phyloP scores from a whole-genome alignment of 2,113 vertebrate genomes.

The Microcebus lehilahytsara region DNA sequence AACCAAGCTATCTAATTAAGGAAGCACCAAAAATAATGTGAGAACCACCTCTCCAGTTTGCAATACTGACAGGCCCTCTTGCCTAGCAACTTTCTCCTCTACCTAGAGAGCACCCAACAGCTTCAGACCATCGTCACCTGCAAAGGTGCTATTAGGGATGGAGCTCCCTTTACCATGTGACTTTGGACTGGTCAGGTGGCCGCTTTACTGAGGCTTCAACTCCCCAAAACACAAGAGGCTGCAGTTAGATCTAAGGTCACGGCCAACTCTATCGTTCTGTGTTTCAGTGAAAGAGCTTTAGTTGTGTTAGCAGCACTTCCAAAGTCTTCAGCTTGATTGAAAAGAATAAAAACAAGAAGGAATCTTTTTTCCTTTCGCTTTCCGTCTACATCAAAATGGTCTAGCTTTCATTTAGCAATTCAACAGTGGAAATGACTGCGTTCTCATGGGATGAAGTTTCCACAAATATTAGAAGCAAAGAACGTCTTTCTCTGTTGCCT shows the following conservation, averaged over 20 bases:
- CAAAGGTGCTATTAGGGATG: neutral
- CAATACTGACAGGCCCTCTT: neutral
- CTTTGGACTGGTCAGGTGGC: neutral
- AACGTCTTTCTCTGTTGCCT: neutral
- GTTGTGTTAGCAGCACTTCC: neutral
- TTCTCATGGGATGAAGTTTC: neutral
- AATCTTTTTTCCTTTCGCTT: neutral
- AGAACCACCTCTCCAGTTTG: neutral
- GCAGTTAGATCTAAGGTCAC: neutral
- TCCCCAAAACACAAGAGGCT: neutral
- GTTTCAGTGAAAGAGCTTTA: neutral
- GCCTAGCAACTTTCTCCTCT: neutral
- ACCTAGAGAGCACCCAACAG: neutral
- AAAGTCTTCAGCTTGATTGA: neutral
- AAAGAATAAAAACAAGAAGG: neutral
- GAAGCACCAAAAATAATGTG: neutral
- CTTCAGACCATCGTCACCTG: neutral
- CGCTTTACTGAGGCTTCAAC: neutral
- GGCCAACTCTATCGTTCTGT: neutral
- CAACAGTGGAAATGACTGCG: neutral
- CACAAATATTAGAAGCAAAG: slow-evolving; percentile 23
- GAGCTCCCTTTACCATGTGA: neutral
- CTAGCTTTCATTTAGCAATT: slow-evolving; percentile 24
- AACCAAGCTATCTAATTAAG: neutral
- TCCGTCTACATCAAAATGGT: neutral